A percentile compares a stretch with the other conserved stretches of the same genome.
Evolutionary conservation across 2,888 invertebrate genomes (phyloP).

Genomic region (Meiosimyza platycephala): DNA sequence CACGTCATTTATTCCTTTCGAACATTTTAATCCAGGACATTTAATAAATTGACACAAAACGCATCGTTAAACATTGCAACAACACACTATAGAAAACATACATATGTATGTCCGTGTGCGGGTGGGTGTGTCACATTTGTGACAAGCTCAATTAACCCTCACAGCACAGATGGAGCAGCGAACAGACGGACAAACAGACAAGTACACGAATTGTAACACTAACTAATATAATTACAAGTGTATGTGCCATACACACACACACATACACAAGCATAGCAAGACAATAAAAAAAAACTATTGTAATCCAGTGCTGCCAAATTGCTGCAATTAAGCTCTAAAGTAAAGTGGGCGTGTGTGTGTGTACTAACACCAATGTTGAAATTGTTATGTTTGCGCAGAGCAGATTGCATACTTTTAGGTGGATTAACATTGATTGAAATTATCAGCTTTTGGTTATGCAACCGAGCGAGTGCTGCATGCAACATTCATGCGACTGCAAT

Average conservation of each 20-base stretch:
- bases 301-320: conserved; percentile 37
- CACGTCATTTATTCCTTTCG: conserved; percentile 24
- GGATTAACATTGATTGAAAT: conserved; percentile 36
- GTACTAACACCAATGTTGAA: conserved; percentile 37
- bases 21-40: conserved; percentile 47
- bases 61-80: conserved; percentile 37
- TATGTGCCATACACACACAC: background rate
- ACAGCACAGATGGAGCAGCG: background rate
- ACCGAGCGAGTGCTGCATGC: no score
- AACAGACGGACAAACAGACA: background rate
- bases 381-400: conserved; percentile 6
- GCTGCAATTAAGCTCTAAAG: conserved; percentile 25
- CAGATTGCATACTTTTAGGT: conserved; percentile 23
- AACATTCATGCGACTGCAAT: no score
- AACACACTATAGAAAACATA: background rate
- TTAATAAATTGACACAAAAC: conserved; percentile 50
- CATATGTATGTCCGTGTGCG: background rate
- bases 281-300: conserved; percentile 30
- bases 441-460: conserved; percentile 23
- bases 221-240: conserved; percentile 14
- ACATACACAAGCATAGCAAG: background rate
- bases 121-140: conserved; percentile 2
- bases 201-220: background rate
- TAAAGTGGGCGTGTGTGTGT: conserved; percentile 34
- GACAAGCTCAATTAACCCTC: conserved; percentile 28